Evolutionary conservation across 2,797 vertebrate genomes (phyloP).

Genomic region (Sebastolobus alascanus): DNA sequence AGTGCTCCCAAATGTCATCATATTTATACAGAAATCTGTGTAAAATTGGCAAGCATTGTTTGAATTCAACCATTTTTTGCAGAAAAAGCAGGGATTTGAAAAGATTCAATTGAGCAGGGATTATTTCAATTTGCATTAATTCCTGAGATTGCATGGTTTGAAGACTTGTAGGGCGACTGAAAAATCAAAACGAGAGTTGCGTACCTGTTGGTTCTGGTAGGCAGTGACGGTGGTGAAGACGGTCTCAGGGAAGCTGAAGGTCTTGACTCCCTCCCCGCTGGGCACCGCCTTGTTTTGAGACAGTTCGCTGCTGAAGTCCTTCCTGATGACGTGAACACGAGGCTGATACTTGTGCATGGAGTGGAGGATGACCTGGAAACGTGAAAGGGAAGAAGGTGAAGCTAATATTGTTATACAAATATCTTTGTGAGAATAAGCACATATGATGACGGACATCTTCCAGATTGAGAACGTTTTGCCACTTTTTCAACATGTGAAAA

Average conservation of each 20-base stretch:
- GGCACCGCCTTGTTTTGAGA: conserved; percentile 94
- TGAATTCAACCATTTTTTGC: not conserved
- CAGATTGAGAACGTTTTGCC: not conserved
- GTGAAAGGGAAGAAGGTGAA: not conserved
- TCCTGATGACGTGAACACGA: conserved; percentile 91
- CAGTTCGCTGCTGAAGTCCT: conserved; percentile 94
- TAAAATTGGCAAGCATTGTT: not conserved
- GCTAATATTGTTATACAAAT: not conserved
- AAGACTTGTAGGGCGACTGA: not conserved
- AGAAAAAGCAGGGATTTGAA: not conserved
- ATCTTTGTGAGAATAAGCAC: not conserved
- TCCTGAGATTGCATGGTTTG: not conserved
- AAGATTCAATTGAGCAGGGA: not conserved
- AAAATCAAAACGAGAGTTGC: not conserved
- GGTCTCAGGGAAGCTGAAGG: conserved; percentile 96
- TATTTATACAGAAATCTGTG: not conserved
- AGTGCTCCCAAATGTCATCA: not conserved
- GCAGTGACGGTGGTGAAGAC: conserved; percentile 99
- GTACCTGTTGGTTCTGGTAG: conserved; percentile 99
- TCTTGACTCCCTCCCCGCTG: conserved; percentile 92
- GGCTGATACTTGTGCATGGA: conserved; percentile 99
- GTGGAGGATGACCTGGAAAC: conserved; percentile 95
- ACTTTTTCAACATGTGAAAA: not conserved
- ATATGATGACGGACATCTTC: not conserved
- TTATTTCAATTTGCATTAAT: not conserved